These are phyloP conservation scores for Oryzias curvinotus DNA, from an alignment of 2,113 vertebrate species.

Conservation along the genomic window DNA sequence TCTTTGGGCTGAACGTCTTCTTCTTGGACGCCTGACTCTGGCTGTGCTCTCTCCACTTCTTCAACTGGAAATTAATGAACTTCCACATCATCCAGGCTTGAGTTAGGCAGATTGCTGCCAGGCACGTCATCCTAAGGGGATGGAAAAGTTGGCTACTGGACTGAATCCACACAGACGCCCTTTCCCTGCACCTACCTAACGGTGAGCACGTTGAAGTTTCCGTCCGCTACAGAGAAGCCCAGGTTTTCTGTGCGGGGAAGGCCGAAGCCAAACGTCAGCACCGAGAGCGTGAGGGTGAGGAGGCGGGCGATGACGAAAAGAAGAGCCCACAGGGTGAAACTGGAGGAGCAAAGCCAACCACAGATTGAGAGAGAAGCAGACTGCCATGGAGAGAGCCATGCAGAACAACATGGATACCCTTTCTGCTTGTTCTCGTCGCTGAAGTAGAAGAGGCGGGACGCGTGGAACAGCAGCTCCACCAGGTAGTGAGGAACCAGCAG, in stretches of 20 bases:
- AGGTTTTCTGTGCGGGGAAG: conserved; percentile 80
- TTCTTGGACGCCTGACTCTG: conserved; percentile 81
- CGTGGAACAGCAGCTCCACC: conserved; percentile 86
- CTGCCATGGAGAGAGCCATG: no score
- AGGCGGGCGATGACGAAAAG: conserved; percentile 83
- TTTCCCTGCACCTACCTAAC: conserved; percentile 70
- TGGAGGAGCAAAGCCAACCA: conserved; percentile 36
- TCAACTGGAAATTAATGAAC: conserved; percentile 86
- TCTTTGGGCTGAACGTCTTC: conserved; percentile 77
- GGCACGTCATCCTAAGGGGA: conserved; percentile 79
- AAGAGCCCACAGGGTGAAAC: conserved; percentile 85
- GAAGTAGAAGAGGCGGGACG: conserved; percentile 86
- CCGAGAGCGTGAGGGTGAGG: conserved; percentile 84
- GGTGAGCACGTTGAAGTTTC: conserved; percentile 83
- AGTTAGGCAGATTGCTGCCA: conserved; percentile 83
- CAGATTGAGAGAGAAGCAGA: neutral
- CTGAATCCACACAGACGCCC: neutral
- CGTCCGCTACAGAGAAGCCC: conserved; percentile 78
- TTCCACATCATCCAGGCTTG: conserved; percentile 92
- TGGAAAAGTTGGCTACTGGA: neutral
- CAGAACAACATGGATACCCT: conserved; percentile 67
- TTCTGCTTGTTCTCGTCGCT: conserved; percentile 87
- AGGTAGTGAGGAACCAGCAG: conserved; percentile 85
- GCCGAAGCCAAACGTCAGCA: conserved; percentile 84
- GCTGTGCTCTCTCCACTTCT: conserved; percentile 84